Evolutionary conservation across 2,888 invertebrate species (phyloP).

Genomic region (Diarsia mendica): DNA sequence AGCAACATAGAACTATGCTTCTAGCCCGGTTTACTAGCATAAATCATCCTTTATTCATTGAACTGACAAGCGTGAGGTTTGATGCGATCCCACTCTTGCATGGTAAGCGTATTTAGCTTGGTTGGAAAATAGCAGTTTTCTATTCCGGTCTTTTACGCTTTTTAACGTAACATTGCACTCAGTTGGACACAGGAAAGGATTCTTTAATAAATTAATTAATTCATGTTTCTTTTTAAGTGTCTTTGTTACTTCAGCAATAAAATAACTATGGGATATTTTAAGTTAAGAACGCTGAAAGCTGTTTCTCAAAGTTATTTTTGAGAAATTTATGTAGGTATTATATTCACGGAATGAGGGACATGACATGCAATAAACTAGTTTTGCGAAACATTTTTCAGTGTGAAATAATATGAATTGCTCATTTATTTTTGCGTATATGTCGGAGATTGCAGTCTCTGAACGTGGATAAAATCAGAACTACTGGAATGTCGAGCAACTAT

Average conservation of each 20-base stretch:
- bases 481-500: too few relatives aligned
- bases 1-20: not conserved
- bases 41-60: slow-evolving; percentile 15
- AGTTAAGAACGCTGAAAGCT: not conserved
- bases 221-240: not conserved
- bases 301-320: not conserved
- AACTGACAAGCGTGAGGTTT: slow-evolving; percentile 6
- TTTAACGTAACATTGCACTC: not conserved
- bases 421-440: not conserved
- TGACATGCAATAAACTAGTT: too few relatives aligned
- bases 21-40: not conserved
- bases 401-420: too few relatives aligned
- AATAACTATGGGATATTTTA: not conserved
- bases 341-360: too few relatives aligned
- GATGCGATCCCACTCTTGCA: not conserved
- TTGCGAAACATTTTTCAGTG: too few relatives aligned
- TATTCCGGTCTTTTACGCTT: not conserved
- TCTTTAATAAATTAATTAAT: not conserved
- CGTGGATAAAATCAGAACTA: too few relatives aligned
- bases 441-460: too few relatives aligned
- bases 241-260: not conserved
- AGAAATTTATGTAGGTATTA: too few relatives aligned
- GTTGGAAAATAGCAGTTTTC: not conserved
- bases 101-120: not conserved
- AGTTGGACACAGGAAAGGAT: not conserved